A percentile compares a stretch with the other conserved stretches of the same genome.
These are phyloP conservation scores for Sebastiscus tertius DNA, from an alignment of 2,797 vertebrate genomes.

Conservation along the genomic window DNA sequence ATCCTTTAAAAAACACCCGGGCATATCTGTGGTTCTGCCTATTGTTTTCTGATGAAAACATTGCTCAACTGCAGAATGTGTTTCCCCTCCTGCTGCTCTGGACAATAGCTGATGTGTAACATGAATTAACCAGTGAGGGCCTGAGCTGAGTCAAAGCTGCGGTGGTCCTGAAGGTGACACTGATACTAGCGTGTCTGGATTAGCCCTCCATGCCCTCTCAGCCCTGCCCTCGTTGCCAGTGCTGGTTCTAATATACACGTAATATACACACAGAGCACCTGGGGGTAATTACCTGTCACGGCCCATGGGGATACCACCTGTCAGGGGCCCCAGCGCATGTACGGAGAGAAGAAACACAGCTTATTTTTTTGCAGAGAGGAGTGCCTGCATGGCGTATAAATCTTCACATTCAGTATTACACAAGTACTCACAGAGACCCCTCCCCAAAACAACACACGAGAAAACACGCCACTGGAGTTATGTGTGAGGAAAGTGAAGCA, in stretches of 20 bases:
- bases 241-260: slow-evolving; percentile 1
- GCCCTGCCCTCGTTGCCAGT: slow-evolving; percentile 3
- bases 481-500: slow-evolving; percentile 9
- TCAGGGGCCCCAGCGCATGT: slow-evolving; percentile 22
- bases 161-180: slow-evolving; percentile 49
- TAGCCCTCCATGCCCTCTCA: slow-evolving; percentile 19
- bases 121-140: slow-evolving; percentile 37
- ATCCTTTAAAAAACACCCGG: slow-evolving; percentile 36
- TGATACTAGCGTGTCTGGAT: slow-evolving; percentile 43
- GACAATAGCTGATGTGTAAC: slow-evolving; percentile 49
- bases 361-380: slow-evolving; percentile 29
- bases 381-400: not conserved
- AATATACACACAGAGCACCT: slow-evolving; percentile 35
- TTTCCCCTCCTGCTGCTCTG: slow-evolving; percentile 54
- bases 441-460: slow-evolving; percentile 15
- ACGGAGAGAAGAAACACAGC: slow-evolving; percentile 19
- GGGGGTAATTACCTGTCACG: slow-evolving; percentile 63
- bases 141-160: slow-evolving; percentile 22
- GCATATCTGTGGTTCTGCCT: slow-evolving; percentile 57
- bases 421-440: not conserved
- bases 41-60: slow-evolving; percentile 67
- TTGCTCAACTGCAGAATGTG: slow-evolving; percentile 54
- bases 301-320: slow-evolving; percentile 42
- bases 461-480: slow-evolving; percentile 1
- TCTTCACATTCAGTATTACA: slow-evolving; percentile 12